Percentiles rank a stretch among this genome's conserved stretches.
phyloP scores from a whole-genome alignment of 1,140 invertebrate species.

The Caerostris extrusa region DNA sequence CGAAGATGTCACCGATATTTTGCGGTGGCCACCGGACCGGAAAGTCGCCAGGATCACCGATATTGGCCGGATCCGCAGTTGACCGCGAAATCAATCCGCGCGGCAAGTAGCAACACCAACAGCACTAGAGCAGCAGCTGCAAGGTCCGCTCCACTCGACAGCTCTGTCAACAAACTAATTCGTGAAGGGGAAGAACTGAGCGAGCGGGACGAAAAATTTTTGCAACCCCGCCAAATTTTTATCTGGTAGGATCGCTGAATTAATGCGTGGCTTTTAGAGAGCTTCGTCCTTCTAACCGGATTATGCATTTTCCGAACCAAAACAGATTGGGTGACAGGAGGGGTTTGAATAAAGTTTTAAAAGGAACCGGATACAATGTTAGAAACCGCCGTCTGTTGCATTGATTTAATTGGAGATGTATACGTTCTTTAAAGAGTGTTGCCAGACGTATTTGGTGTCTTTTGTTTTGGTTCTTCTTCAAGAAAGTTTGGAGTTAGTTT shows the following conservation, averaged over 20 bases:
- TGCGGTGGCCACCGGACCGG: slow-evolving; percentile 39
- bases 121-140: slow-evolving; percentile 52
- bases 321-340: background rate
- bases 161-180: slow-evolving; percentile 74
- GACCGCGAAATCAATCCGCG: slow-evolving; percentile 74
- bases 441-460: too few relatives aligned
- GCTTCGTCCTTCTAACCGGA: background rate
- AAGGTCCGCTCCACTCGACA: slow-evolving; percentile 62
- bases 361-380: background rate
- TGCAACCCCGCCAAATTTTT: slow-evolving; percentile 44
- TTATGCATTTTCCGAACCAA: slow-evolving; percentile 28
- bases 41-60: slow-evolving; percentile 50
- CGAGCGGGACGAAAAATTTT: slow-evolving; percentile 25
- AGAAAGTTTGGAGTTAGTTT: too few relatives aligned
- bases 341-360: background rate
- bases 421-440: too few relatives aligned
- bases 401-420: too few relatives aligned
- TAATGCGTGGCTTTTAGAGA: background rate
- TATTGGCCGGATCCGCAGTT: slow-evolving; percentile 75
- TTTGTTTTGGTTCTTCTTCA: too few relatives aligned
- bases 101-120: slow-evolving; percentile 62
- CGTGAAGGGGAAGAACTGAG: slow-evolving; percentile 2
- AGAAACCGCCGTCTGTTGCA: too few relatives aligned
- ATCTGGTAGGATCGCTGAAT: slow-evolving; percentile 32
- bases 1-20: slow-evolving; percentile 75